phyloP scores from a whole-genome alignment of 2,797 vertebrate species.

The Geotria australis region DNA sequence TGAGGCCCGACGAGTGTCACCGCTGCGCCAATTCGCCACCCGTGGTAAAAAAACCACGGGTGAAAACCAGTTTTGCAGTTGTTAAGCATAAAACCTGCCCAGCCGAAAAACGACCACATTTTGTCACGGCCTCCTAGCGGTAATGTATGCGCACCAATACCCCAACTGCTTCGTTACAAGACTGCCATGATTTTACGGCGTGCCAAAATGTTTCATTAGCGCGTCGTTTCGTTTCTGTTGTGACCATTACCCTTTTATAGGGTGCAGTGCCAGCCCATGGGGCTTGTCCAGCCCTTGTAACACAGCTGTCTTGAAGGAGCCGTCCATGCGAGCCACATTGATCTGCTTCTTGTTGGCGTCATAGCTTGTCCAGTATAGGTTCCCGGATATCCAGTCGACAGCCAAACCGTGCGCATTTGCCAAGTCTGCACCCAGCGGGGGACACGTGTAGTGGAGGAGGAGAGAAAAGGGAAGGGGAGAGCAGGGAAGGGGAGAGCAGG shows the following conservation, averaged over 20 bases:
- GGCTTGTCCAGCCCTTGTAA: slow-evolving; percentile 81
- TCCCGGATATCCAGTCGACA: slow-evolving; percentile 84
- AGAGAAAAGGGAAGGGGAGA: neutral
- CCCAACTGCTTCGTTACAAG: no score
- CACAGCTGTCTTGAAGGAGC: slow-evolving; percentile 81
- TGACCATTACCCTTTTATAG: slow-evolving; percentile 32
- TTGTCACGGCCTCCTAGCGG: no score
- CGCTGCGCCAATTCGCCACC: no score
- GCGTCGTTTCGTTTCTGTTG: no score
- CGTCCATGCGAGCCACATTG: slow-evolving; percentile 67
- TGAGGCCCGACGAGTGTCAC: no score
- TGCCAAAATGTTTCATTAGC: no score
- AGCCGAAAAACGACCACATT: no score
- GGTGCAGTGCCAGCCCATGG: slow-evolving; percentile 57
- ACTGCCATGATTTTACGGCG: no score
- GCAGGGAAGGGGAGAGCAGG: neutral
- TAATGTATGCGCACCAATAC: no score
- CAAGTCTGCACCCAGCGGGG: slow-evolving; percentile 19
- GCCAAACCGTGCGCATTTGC: slow-evolving; percentile 69
- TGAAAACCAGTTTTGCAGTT: no score
- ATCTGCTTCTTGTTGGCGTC: slow-evolving; percentile 89
- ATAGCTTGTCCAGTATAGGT: slow-evolving; percentile 92
- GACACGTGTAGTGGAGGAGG: neutral
- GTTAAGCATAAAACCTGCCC: no score
- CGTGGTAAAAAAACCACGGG: no score